Conservation (phyloP, 1,140 invertebrate genomes). For the Scylla paramamosain region DNA sequence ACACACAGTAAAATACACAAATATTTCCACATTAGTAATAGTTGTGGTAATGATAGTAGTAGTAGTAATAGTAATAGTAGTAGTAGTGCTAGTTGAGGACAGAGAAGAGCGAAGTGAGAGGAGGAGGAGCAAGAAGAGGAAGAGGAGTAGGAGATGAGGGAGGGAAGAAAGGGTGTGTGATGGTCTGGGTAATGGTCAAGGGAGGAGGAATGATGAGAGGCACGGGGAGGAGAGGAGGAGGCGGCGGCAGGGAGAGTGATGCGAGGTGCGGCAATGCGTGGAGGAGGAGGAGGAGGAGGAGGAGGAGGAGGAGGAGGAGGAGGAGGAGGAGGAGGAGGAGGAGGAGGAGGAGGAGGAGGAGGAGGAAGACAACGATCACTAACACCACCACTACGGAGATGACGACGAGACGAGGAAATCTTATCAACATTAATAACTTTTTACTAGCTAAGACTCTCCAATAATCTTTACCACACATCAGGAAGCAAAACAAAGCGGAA, state of each 20-base stretch:
- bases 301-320: neutral
- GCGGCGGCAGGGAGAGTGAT: neutral
- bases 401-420: too few species aligned
- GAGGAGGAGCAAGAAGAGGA: neutral
- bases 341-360: neutral
- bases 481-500: too few species aligned
- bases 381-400: too few species aligned
- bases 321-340: conserved; percentile 6
- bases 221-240: neutral
- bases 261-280: neutral
- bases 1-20: conserved; percentile 40
- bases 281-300: conserved; percentile 30
- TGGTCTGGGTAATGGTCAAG: conserved; percentile 13
- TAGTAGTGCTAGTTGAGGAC: neutral
- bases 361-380: neutral
- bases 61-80: conserved; percentile 42
- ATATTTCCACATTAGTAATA: conserved; percentile 27
- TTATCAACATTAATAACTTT: too few species aligned
- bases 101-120: neutral
- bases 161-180: conserved; percentile 25
- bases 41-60: conserved; percentile 37
- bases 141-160: neutral
- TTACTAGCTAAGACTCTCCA: too few species aligned
- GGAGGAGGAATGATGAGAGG: neutral
- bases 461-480: too few species aligned